Conservation (phyloP, 2,888 invertebrate genomes). For the Andrena camellia region DNA sequence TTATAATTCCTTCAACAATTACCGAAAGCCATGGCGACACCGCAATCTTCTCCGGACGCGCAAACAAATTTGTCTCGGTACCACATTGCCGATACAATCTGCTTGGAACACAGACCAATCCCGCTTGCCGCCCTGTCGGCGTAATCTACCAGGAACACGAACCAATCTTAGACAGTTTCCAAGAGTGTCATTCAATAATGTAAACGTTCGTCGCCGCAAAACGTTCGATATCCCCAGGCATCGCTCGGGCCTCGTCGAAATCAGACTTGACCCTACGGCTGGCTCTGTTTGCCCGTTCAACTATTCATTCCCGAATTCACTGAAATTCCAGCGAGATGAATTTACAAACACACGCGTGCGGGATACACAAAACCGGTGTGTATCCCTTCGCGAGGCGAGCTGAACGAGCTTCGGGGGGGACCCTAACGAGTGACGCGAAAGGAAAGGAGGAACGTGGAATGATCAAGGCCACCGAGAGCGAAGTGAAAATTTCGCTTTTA, state of each 20-base stretch:
- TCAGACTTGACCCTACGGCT: neutral
- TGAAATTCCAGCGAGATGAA: neutral
- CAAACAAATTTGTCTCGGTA: conserved; percentile 24
- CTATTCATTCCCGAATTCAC: conserved; percentile 6
- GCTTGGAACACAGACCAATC: conserved; percentile 36
- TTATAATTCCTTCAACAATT: neutral
- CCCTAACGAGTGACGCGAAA: conserved; percentile 40
- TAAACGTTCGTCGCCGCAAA: neutral
- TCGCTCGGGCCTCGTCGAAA: neutral
- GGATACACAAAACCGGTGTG: neutral
- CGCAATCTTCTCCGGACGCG: neutral
- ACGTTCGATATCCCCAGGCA: neutral
- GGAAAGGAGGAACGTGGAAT: conserved; percentile 31
- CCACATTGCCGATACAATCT: conserved; percentile 32
- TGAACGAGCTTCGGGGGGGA: conserved; percentile 11
- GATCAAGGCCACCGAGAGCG: conserved; percentile 55
- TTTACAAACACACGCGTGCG: neutral
- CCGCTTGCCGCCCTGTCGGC: conserved; percentile 4
- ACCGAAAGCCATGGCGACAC: neutral
- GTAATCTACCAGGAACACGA: conserved; percentile 33
- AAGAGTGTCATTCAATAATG: conserved; percentile 35
- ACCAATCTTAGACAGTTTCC: conserved; percentile 39
- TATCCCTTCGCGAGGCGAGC: conserved; percentile 6
- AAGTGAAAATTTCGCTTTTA: conserved; percentile 48
- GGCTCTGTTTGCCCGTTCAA: neutral